phyloP scores from a whole-genome alignment of 2,113 vertebrate genomes.

The Carassius gibelio region DNA sequence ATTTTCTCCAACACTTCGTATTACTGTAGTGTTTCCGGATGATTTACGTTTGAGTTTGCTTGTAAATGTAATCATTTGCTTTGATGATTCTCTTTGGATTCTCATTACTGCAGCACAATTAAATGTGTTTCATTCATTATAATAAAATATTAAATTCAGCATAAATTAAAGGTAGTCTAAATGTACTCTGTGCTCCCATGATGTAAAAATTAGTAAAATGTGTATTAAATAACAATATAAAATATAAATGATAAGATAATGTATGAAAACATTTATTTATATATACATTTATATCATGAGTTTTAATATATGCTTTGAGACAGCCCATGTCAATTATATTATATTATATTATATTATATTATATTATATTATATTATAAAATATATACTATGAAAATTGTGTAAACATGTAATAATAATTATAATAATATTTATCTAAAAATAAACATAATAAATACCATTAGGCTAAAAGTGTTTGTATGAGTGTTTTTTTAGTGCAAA shows the following conservation, averaged over 20 bases:
- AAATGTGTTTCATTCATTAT: not conserved
- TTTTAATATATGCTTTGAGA: too few relatives aligned
- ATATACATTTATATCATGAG: too few relatives aligned
- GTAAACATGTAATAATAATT: not conserved
- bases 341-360: too few relatives aligned
- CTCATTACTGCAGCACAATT: not conserved
- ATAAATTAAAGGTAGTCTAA: not conserved
- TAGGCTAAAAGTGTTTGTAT: not conserved
- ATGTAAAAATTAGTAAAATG: too few relatives aligned
- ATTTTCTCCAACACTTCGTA: not conserved
- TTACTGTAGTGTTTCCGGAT: not conserved
- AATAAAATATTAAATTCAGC: not conserved
- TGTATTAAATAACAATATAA: not conserved
- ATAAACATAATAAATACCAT: not conserved
- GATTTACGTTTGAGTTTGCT: not conserved
- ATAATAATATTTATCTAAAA: too few relatives aligned
- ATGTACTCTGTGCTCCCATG: not conserved
- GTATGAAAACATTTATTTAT: too few relatives aligned
- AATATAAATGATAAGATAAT: too few relatives aligned
- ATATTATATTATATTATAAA: too few relatives aligned
- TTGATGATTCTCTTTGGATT: not conserved
- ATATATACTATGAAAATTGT: not conserved
- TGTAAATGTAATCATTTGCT: slow-evolving; percentile 18
- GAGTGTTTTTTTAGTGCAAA: too few relatives aligned
- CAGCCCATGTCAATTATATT: too few relatives aligned